Evolutionary conservation across 2,888 invertebrate species (phyloP), one percentile per base, ranked within the genome.

Genomic region (Nemurella pictetii): DNA sequence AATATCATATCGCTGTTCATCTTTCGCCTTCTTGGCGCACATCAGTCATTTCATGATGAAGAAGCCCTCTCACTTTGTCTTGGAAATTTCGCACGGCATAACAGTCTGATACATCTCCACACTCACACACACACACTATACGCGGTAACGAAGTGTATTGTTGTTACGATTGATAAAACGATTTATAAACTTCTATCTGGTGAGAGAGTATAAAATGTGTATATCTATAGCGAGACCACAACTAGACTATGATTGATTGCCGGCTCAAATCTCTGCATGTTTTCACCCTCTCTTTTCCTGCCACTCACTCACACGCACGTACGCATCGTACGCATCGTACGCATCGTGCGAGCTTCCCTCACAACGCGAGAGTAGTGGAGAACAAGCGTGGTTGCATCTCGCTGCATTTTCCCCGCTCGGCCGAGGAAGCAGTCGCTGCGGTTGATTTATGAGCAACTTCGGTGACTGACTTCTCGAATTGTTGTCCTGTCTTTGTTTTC

Each of bases 131-230:
- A n/a, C n/a, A n/a, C n/a, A n/a, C n/a, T n/a, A n/a, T 55, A 55
- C 55, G 55, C 20, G 55, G 55, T 75, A 75, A 75, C 75, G 75
- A 75, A 75, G 75, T 75, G 75, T 75, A 75, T 75, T 75, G 75
- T 75, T 75, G 75, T 75, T 75, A 25, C 26, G 75, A 28, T 55
- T 75, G 75, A 75, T 75, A 75, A 75, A 75, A 75, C 75, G 75
- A 55, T 55, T 75, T 75, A 75, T 75, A 75, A 75, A 75, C 75
- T 75, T 28, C 26, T 27, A 26, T 25, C 12, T 28, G 0, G 75
- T 75, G 75, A 25, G 75, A 9, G 75, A 27, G 15, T 27, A n/a
- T 26, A 26, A 26, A 75, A 28, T 9, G 75, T 27, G 75, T 4
- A 7, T 75, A 28, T 27, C 27, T 27, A 15, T 27, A 28, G 74